Percentiles rank a stretch among this genome's conserved stretches.
Conservation (phyloP, 2,888 invertebrate genomes). For the Hyposoter didymator region DNA sequence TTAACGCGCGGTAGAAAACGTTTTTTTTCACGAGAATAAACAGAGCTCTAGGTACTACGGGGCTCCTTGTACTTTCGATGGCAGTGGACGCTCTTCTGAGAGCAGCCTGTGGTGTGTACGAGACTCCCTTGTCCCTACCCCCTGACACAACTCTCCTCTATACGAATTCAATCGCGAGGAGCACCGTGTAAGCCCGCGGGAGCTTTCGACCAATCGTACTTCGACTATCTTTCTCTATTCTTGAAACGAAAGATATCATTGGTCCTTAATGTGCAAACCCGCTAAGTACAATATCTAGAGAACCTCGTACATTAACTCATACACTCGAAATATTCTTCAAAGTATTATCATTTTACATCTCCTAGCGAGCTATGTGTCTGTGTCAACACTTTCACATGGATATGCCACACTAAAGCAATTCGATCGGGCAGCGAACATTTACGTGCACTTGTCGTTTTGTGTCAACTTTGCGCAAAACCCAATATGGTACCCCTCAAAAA, state of each 20-base stretch:
- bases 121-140: conserved; percentile 74
- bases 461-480: conserved; percentile 36
- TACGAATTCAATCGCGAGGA: conserved; percentile 70
- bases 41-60: conserved; percentile 72
- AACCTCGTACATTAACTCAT: conserved; percentile 10
- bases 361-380: neutral
- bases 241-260: conserved; percentile 70
- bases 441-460: conserved; percentile 59
- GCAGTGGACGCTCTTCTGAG: conserved; percentile 81
- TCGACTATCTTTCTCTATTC: conserved; percentile 69
- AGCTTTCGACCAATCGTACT: conserved; percentile 73
- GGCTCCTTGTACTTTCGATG: conserved; percentile 80
- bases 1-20: conserved; percentile 41
- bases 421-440: conserved; percentile 21
- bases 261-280: conserved; percentile 68
- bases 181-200: conserved; percentile 75
- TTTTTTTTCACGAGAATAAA: conserved; percentile 67
- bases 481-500: conserved; percentile 47
- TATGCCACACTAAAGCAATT: neutral
- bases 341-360: conserved; percentile 21
- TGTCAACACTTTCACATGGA: neutral
- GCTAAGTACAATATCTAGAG: conserved; percentile 70
- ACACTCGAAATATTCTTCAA: conserved; percentile 24
- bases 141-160: conserved; percentile 61
- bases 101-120: conserved; percentile 66